phyloP scores from a whole-genome alignment of 2,888 invertebrate species.

The Cerastis leucographa region DNA sequence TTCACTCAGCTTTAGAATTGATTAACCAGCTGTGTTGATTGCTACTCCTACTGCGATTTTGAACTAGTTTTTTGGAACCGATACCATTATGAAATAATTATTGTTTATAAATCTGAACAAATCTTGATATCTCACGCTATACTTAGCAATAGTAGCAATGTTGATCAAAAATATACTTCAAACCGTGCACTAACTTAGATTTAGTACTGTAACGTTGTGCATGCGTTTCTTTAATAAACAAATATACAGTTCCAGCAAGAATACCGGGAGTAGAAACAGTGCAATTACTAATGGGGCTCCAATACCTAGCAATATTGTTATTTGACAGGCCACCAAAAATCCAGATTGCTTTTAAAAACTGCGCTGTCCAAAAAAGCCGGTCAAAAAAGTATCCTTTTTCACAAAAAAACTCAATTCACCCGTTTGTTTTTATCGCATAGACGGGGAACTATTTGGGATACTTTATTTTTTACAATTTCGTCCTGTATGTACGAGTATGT shows the following conservation, averaged over 20 bases:
- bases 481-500: constrained; percentile 43
- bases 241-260: background rate
- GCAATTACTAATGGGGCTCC: constrained; percentile 1
- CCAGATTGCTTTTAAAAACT: constrained; percentile 25
- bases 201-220: background rate
- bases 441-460: constrained; percentile 38
- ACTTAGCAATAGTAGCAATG: background rate
- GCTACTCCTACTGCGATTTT: background rate
- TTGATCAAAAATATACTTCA: background rate
- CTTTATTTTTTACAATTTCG: constrained; percentile 58
- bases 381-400: constrained; percentile 19
- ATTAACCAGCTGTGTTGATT: background rate
- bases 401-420: constrained; percentile 48
- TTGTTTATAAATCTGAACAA: background rate
- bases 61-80: background rate
- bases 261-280: background rate
- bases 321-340: constrained; percentile 31
- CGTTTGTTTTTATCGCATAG: constrained; percentile 58
- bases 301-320: constrained; percentile 3
- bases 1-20: background rate
- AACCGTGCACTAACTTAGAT: background rate
- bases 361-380: constrained; percentile 22
- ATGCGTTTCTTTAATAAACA: background rate
- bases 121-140: background rate
- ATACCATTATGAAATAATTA: background rate